Conservation (phyloP, 1,140 invertebrate genomes). For the Brachionus manjavacas region DNA sequence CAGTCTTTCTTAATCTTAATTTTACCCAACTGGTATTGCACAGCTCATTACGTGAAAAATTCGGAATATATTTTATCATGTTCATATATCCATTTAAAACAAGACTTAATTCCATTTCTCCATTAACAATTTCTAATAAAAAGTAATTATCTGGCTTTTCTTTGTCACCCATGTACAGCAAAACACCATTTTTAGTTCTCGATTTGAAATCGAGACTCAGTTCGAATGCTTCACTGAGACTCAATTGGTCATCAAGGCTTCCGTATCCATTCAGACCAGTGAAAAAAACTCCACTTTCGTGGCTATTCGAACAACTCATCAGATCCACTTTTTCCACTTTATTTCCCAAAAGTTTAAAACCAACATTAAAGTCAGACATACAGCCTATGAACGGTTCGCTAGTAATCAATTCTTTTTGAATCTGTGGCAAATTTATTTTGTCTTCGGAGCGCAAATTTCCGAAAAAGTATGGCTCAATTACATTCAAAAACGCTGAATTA, state of each 20-base stretch:
- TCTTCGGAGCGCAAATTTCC: constrained; percentile 5
- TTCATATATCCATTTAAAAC: constrained; percentile 1
- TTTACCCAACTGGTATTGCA: constrained; percentile 34
- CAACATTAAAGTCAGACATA: constrained; percentile 41
- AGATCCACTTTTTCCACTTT: constrained; percentile 35
- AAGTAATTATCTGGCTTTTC: neutral
- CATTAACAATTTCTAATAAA: constrained; percentile 21
- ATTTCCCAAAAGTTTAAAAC: neutral
- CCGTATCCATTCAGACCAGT: neutral
- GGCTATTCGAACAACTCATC: constrained; percentile 40
- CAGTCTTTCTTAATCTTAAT: constrained; percentile 23
- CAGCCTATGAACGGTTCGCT: constrained; percentile 33
- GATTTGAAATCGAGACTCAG: neutral
- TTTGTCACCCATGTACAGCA: constrained; percentile 1
- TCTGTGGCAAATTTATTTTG: neutral
- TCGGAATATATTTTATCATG: neutral
- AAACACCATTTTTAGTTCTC: constrained; percentile 30
- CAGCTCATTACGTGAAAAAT: constrained; percentile 23
- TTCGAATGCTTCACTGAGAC: neutral
- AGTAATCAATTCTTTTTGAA: constrained; percentile 9
- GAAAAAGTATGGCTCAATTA: constrained; percentile 38
- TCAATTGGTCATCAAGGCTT: neutral
- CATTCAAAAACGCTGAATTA: neutral
- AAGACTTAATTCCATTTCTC: neutral
- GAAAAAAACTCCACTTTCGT: constrained; percentile 33